A percentile compares a stretch with the other conserved stretches of the same genome.
Conservation (phyloP, 2,113 vertebrate species). For the Lamprologus speciosus region DNA sequence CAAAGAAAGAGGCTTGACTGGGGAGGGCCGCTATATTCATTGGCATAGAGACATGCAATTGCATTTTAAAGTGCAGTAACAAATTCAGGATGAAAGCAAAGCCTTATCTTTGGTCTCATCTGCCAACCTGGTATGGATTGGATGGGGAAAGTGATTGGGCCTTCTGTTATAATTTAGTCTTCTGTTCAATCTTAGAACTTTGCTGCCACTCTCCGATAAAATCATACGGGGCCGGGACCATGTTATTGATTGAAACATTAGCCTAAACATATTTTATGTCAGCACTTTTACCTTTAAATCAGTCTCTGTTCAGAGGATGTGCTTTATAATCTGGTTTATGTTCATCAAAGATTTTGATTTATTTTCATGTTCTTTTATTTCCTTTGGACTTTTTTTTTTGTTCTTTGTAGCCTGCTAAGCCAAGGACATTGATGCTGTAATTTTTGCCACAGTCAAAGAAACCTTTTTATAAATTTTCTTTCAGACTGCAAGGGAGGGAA, state of each 20-base stretch:
- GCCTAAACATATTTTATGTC: neutral
- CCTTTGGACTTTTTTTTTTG: neutral
- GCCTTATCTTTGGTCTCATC: conserved; percentile 38
- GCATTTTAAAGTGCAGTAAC: conserved; percentile 39
- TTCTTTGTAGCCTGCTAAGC: conserved; percentile 11
- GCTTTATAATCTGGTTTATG: neutral
- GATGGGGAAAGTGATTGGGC: conserved; percentile 17
- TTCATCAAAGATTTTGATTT: neutral
- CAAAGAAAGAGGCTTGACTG: conserved; percentile 26
- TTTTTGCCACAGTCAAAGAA: conserved; percentile 29
- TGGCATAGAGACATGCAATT: conserved; percentile 33
- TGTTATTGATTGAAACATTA: neutral
- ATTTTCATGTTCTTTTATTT: neutral
- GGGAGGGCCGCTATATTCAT: conserved; percentile 27
- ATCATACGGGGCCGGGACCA: neutral
- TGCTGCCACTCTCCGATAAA: neutral
- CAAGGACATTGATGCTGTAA: conserved; percentile 30
- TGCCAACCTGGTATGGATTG: conserved; percentile 26
- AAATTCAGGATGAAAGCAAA: conserved; percentile 51
- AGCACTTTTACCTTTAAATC: neutral
- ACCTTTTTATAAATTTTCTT: conserved; percentile 21
- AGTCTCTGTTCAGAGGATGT: neutral
- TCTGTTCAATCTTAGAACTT: conserved; percentile 4
- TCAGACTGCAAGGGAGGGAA: neutral
- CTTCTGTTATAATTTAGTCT: conserved; percentile 34